These are phyloP conservation scores for Gerris buenoi DNA, from an alignment of 1,140 invertebrate genomes.

Conservation along the genomic window DNA sequence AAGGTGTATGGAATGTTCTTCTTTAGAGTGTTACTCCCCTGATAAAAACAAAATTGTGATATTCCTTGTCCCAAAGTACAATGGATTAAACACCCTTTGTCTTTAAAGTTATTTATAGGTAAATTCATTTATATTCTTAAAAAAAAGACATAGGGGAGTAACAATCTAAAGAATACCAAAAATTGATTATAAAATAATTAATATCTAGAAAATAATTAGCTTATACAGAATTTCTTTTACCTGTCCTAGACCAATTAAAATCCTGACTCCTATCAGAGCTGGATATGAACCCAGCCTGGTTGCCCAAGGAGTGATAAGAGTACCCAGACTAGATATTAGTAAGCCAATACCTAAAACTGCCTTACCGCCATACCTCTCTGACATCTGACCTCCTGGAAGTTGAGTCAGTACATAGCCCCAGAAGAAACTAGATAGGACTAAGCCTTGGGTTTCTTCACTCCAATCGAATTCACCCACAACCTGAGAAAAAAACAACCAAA, in stretches of 20 bases:
- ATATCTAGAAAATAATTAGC: too few relatives aligned
- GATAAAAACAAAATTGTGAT: too few relatives aligned
- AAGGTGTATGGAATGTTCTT: too few relatives aligned
- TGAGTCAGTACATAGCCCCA: constrained; percentile 44
- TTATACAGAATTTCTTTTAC: constrained; percentile 4
- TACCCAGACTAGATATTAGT: constrained; percentile 32
- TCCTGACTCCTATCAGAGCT: constrained; percentile 42
- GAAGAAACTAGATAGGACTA: constrained; percentile 39
- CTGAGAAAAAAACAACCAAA: too few relatives aligned
- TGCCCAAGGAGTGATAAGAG: constrained; percentile 27
- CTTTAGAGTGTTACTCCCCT: too few relatives aligned
- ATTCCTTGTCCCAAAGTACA: too few relatives aligned
- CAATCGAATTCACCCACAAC: constrained; percentile 35
- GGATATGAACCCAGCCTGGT: constrained; percentile 30
- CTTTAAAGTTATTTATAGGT: too few relatives aligned
- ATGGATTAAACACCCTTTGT: too few relatives aligned
- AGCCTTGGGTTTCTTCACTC: constrained; percentile 40
- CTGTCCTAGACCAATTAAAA: constrained; percentile 50
- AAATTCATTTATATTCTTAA: too few relatives aligned
- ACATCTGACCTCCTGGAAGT: constrained; percentile 39
- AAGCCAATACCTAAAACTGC: constrained; percentile 30
- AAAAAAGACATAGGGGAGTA: too few relatives aligned
- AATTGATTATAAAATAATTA: too few relatives aligned
- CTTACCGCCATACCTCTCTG: constrained; percentile 36
- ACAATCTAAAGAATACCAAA: too few relatives aligned